Base-by-base conservation (phyloP, 2,113 vertebrate genomes). In the Xenus cinereus region DNA sequence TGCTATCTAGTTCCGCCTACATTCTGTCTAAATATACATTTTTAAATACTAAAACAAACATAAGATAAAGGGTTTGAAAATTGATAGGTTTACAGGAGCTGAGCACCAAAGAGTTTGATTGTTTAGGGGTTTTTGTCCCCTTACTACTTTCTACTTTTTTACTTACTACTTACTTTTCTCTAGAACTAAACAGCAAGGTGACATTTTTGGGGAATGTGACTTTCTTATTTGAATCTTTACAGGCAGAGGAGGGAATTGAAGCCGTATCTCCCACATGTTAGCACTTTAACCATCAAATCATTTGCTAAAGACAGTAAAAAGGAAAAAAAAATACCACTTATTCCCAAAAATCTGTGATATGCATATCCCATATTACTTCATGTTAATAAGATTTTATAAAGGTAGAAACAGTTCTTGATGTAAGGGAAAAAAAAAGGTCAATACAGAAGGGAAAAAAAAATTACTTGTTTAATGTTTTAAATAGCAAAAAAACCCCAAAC, bases 121-220 rank as follows among this genome's bases (percentile, higher is more conserved):
- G 7, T 41, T 85, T 5, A 30, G 9, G 14, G 0, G 0, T 32
- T 81, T 24, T 88, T 59, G 67, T 4, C 10, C 10, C 4, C 28
- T 54, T 53, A 28, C 26, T 53, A 53, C 9, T 28, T 53, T 28
- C 27, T 30, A 28, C 27, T 53, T 28, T 53, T 53, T 53, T 17
- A 53, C 27, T 54, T 30, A 17, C 16, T 6, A 54, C 51, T 30
- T 54, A 54, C 28, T 30, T 14, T 59, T 43, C 20, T n/a, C 67
- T 41, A 56, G 8, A 76, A 46, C 22, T 48, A 14, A 59, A 68
- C 4, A 83, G 35, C 21, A 24, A 56, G 4, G 17, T 60, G 48
- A 41, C 26, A 22, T 62, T 66, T 32, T 51, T 32, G 12, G 28
- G 18, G 64, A 51, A 64, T 1, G 24, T 7, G 11, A 72, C 19